Conservation (phyloP, 2,888 invertebrate genomes). For the Aphidius colemani region DNA sequence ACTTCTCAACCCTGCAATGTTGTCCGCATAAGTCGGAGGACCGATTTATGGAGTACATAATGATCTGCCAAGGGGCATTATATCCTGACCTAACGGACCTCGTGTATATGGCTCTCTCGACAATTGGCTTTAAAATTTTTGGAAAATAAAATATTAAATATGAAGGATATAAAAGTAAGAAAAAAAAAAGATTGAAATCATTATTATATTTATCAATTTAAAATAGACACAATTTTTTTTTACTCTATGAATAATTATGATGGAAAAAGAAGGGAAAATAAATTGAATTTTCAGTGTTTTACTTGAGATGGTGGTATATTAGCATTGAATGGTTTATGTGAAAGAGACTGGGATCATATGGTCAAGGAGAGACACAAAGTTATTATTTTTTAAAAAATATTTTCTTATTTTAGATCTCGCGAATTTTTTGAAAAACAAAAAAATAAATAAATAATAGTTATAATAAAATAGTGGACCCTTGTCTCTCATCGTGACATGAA, state of each 20-base stretch:
- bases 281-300: background rate
- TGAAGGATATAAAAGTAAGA: no score
- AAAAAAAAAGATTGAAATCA: no score
- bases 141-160: no score
- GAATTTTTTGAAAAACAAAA: background rate
- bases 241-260: no score
- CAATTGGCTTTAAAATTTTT: no score
- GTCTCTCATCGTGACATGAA: slow-evolving; percentile 4
- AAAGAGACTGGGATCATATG: slow-evolving; percentile 2
- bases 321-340: slow-evolving; percentile 35
- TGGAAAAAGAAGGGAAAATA: no score
- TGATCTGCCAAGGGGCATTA: slow-evolving; percentile 46
- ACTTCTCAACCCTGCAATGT: slow-evolving; percentile 15
- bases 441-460: slow-evolving; percentile 1
- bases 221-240: no score
- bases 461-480: background rate
- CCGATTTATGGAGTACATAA: slow-evolving; percentile 51
- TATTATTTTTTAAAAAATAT: slow-evolving; percentile 8
- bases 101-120: background rate
- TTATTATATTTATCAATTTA: no score
- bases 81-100: slow-evolving; percentile 44
- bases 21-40: background rate
- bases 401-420: slow-evolving; percentile 2
- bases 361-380: slow-evolving; percentile 12
- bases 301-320: slow-evolving; percentile 23